These are phyloP conservation scores for Amazona finschi DNA, from an alignment of 2,797 vertebrate genomes.

Conservation along the genomic window DNA sequence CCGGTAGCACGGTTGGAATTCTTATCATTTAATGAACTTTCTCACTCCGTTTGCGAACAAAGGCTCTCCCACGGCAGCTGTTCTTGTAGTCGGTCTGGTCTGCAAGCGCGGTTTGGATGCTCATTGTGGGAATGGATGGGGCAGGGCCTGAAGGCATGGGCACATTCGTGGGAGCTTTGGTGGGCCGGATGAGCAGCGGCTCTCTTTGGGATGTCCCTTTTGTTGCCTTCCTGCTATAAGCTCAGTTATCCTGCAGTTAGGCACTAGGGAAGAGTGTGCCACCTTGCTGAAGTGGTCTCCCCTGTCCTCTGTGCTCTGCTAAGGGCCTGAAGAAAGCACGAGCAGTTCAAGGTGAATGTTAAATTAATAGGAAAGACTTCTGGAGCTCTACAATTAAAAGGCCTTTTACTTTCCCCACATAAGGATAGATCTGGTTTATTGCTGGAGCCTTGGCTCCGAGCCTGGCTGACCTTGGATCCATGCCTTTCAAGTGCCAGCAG, in stretches of 20 bases:
- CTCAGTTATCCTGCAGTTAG: fast-evolving
- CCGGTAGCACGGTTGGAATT: constrained; percentile 59
- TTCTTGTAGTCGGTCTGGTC: background rate
- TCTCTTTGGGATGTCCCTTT: fast-evolving
- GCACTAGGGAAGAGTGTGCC: fast-evolving
- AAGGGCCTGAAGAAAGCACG: background rate
- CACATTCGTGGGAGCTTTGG: background rate
- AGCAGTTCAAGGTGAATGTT: constrained; percentile 1
- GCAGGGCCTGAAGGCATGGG: background rate
- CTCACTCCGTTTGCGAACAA: constrained; percentile 29
- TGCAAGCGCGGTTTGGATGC: background rate
- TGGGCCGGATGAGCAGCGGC: fast-evolving
- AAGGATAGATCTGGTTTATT: background rate
- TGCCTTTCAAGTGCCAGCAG: background rate
- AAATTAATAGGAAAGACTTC: background rate
- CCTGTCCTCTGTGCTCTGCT: fast-evolving
- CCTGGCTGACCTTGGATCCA: constrained; percentile 40
- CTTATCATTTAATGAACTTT: constrained; percentile 65
- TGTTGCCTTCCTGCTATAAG: fast-evolving
- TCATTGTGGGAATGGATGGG: background rate
- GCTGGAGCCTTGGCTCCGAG: constrained; percentile 11
- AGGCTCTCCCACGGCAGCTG: constrained; percentile 16
- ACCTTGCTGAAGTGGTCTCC: background rate
- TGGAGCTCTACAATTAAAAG: constrained; percentile 14
- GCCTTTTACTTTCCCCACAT: constrained; percentile 17